Evolutionary conservation across 2,113 vertebrate genomes (phyloP), one percentile per base, ranked within the genome.

Genomic region (Calcarius ornatus): DNA sequence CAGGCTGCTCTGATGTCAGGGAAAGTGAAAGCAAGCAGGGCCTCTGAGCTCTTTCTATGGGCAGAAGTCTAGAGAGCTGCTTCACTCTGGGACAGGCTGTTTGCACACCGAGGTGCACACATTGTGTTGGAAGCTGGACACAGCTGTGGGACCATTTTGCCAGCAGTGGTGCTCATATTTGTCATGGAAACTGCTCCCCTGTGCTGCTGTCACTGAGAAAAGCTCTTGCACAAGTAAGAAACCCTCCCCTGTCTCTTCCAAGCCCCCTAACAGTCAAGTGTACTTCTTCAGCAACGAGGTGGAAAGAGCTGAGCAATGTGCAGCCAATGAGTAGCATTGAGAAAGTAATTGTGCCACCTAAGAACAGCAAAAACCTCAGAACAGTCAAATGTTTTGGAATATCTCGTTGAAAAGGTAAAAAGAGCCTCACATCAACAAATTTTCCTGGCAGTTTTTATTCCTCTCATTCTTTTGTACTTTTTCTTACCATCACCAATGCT

Each of bases 231-330:
- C 27, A 69, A 35, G 30, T 9, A 68, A 11, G 23, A 65, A 72
- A 40, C 2, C 2, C 8, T n/a, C 11, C 6, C 3, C 1, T 11
- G 10, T 15, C 10, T 54, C 25, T 72, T 57, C 43, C 11, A 65
- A 89, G 59, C 8, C 14, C 12, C 10, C 35, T 6, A 4, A 28
- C 0, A 51, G 15, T 22, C 38, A 64, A 37, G 17, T 2, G 3
- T 3, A 3, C 9, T 15, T 50, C n/a, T 42, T 33, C 51, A 81
- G 30, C 31, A 35, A 21, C 0, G 11, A 73, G 24, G 4, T 10
- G 10, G 42, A 27, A 24, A 48, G 45, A 15, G 3, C 28, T 37
- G 30, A 61, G 21, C 11, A 25, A 18, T 3, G 3, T 42, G 25
- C 6, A 56, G 40, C 15, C 64, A 69, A 3, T 20, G 10, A 60